phyloP scores from a whole-genome alignment of 1,140 invertebrate species.

The Trialeurodes vaporariorum region DNA sequence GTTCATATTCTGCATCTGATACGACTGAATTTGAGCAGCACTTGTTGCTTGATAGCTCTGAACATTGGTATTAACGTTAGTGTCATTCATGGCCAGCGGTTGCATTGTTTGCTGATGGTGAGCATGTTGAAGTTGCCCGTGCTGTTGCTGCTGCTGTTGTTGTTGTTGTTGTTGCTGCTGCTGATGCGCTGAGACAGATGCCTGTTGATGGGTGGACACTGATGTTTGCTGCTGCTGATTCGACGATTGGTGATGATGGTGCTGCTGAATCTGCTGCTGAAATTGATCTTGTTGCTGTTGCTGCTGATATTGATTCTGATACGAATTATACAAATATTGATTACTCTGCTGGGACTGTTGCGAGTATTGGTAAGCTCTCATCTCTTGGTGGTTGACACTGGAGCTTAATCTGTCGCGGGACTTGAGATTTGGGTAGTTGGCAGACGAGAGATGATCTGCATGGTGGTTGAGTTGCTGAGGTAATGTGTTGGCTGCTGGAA shows the following conservation, averaged over 20 bases:
- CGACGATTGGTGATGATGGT: constrained; percentile 17
- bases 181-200: no score
- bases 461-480: neutral
- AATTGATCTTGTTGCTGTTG: constrained; percentile 24
- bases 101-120: constrained; percentile 15
- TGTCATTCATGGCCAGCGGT: no score
- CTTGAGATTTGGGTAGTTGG: neutral
- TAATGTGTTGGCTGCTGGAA: neutral
- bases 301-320: constrained; percentile 16
- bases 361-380: neutral
- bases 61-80: neutral
- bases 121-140: constrained; percentile 17
- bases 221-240: constrained; percentile 11
- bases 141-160: constrained; percentile 17
- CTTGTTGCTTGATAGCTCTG: neutral
- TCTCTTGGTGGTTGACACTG: neutral
- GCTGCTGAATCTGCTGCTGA: constrained; percentile 20
- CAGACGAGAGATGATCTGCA: neutral
- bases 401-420: neutral
- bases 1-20: neutral
- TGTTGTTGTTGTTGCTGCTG: constrained; percentile 14
- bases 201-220: neutral
- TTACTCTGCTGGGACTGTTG: neutral
- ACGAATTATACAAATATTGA: neutral
- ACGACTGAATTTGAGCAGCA: neutral